These are phyloP conservation scores for Amphibalanus amphitrite DNA, from an alignment of 1,140 invertebrate genomes.

Conservation along the genomic window DNA sequence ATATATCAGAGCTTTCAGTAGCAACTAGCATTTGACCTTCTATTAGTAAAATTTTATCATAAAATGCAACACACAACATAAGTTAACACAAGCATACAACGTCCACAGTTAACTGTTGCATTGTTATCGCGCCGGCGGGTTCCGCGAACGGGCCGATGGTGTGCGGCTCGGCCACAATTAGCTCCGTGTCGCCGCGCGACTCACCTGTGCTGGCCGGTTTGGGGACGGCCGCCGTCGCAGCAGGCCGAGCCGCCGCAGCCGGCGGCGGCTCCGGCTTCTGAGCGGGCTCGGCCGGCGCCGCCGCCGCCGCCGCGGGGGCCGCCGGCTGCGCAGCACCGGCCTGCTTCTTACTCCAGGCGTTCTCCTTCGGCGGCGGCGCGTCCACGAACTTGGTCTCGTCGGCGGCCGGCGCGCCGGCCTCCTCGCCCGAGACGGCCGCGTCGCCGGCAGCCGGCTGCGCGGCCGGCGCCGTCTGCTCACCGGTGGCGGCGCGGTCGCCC, in stretches of 20 bases:
- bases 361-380: conserved; percentile 3
- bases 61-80: too few species aligned
- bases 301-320: background rate
- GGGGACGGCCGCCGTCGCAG: conserved; percentile 38
- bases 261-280: background rate
- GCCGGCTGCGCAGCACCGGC: background rate
- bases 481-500: background rate
- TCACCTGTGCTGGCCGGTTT: conserved; percentile 43
- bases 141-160: too few species aligned
- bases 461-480: background rate
- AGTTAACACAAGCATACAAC: too few species aligned
- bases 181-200: too few species aligned
- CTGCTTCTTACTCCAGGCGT: conserved; percentile 3
- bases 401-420: background rate
- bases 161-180: too few species aligned
- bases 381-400: conserved; percentile 1
- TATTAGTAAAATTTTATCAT: too few species aligned
- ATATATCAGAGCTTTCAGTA: too few species aligned
- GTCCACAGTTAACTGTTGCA: too few species aligned
- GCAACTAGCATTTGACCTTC: too few species aligned
- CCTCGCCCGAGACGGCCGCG: background rate
- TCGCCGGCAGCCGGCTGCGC: background rate
- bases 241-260: conserved; percentile 8
- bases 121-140: too few species aligned
- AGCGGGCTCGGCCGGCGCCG: background rate